These are phyloP conservation scores for Drosophila macrospina DNA, from an alignment of 2,888 invertebrate genomes.

Conservation along the genomic window DNA sequence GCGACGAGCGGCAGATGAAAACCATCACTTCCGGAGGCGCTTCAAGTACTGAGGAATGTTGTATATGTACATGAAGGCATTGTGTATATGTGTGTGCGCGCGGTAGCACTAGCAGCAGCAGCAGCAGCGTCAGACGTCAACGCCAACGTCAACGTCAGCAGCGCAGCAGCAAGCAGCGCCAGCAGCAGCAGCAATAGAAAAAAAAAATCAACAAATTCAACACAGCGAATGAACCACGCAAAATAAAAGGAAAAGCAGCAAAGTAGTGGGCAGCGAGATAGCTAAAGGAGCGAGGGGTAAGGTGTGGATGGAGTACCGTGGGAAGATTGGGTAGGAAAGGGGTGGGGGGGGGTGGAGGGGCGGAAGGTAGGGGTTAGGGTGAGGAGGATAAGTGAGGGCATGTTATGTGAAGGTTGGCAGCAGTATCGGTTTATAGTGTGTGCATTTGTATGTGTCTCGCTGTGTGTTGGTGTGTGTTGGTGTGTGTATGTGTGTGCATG, in stretches of 20 bases:
- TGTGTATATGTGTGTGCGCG: conserved; percentile 25
- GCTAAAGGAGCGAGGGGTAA: conserved; percentile 22
- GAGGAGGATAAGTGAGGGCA: background rate
- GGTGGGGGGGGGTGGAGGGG: background rate
- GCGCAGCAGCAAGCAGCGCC: conserved; percentile 26
- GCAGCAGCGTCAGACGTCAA: conserved; percentile 27
- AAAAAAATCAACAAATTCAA: conserved; percentile 48
- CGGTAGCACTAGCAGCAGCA: conserved; percentile 30
- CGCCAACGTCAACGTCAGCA: conserved; percentile 35
- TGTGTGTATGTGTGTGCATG: conserved; percentile 28
- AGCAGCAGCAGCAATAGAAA: conserved; percentile 33
- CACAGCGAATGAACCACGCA: conserved; percentile 66
- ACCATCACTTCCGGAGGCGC: conserved; percentile 86
- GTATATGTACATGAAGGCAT: conserved; percentile 64
- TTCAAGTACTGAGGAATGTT: conserved; percentile 84
- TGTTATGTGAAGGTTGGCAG: conserved; percentile 18
- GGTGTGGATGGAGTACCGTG: background rate
- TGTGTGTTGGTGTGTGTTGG: conserved; percentile 7
- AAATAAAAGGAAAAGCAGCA: conserved; percentile 75
- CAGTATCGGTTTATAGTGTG: background rate
- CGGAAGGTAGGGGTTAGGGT: no score
- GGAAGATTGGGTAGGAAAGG: background rate
- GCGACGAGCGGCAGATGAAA: conserved; percentile 78
- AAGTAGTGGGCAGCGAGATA: conserved; percentile 38
- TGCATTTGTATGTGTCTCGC: conserved; percentile 5